These are phyloP conservation scores for Ryuthela nishihirai DNA, from an alignment of 2,888 invertebrate species.

Conservation along the genomic window DNA sequence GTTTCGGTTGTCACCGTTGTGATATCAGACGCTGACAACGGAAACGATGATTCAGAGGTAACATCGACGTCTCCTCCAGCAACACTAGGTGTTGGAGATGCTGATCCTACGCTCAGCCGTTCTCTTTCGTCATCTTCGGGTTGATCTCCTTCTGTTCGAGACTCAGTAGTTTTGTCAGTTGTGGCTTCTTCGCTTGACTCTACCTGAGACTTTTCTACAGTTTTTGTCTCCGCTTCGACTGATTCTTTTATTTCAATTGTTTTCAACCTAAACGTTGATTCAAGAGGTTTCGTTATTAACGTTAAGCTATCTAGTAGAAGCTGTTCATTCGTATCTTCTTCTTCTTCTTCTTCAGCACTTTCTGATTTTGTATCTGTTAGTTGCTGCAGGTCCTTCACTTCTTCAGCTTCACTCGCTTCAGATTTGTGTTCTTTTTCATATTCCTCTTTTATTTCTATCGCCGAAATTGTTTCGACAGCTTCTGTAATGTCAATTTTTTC, in stretches of 20 bases:
- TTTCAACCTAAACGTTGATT: constrained; percentile 23
- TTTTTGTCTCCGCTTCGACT: constrained; percentile 3
- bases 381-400: neutral
- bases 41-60: too few species aligned
- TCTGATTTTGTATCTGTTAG: neutral
- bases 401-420: neutral
- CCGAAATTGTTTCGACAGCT: too few species aligned
- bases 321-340: neutral
- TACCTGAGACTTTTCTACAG: too few species aligned
- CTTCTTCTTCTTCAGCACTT: neutral
- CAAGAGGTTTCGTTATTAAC: constrained; percentile 30
- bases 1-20: too few species aligned
- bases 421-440: neutral
- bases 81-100: too few species aligned
- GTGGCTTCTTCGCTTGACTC: neutral
- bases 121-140: neutral
- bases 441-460: too few species aligned
- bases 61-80: too few species aligned
- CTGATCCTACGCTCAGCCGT: too few species aligned
- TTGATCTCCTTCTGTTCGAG: neutral
- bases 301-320: constrained; percentile 21
- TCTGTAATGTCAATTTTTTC: neutral
- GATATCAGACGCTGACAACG: too few species aligned
- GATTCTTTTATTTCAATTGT: constrained; percentile 2
- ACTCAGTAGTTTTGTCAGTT: neutral